Evolutionary conservation across 2,113 vertebrate genomes (phyloP), one percentile per base, ranked within the genome.

Genomic region (Cephalopterus ornatus): DNA sequence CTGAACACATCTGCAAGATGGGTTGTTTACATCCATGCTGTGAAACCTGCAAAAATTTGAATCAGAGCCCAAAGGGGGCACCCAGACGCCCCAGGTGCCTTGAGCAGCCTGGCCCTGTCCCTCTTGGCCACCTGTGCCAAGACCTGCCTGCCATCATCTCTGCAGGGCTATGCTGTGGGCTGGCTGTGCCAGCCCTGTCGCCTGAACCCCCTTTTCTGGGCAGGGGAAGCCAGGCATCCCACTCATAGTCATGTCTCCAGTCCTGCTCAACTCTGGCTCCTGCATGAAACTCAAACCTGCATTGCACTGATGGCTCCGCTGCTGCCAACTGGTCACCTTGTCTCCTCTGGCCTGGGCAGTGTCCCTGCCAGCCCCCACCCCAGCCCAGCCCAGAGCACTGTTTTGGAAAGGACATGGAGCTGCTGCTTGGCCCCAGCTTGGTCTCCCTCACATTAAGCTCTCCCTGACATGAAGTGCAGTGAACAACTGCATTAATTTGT

Each of bases 361-460:
- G 26, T 14, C 33, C 26, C 47, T 47, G 53, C 28, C 56, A 37
- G 30, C 9, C 33, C 8, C 20, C 26, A 9, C 27, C 53, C 12
- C 39, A 14, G 23, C 32, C 23, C 63, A 17, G 39, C 23, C 4
- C 41, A 28, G 6, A 58, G 82, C 41, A 11, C 32, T 4, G 14
- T 56, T 58, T 35, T 28, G 8, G 28, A 7, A 32, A 52, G 46
- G 72, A 14, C 37, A 11, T 0, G 6, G 10, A 1, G 19, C 49
- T 46, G 35, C 44, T 18, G 21, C 41, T 35, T 3, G 0, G 49
- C 39, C 32, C 11, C 0, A 0, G 33, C 46, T 39, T 4, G 5
- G 24, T 14, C 58, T 22, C 24, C 61, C 21, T 59, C 50, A 18
- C 7, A 5, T 53, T 35, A 4, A 33, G 37, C 42, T 62, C 37